Evolutionary conservation across 2,113 vertebrate species (phyloP).

Genomic region (Microcebus ravelobensis): DNA sequence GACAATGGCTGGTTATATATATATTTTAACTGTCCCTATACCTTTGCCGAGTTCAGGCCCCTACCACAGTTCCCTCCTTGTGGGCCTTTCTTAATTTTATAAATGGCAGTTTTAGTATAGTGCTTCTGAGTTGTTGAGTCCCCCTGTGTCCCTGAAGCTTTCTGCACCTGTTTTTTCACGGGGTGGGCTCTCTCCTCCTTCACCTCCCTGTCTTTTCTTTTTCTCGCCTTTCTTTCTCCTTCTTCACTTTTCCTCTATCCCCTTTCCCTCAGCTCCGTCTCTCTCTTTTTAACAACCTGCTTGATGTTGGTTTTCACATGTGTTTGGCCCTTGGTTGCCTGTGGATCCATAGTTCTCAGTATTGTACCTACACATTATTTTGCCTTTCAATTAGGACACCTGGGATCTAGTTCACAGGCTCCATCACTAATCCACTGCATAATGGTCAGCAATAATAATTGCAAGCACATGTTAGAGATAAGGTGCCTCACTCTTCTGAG

Average conservation of each 20-base stretch:
- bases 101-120: too few species aligned
- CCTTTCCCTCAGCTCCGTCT: not conserved
- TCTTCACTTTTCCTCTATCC: not conserved
- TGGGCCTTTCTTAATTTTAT: too few species aligned
- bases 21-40: too few species aligned
- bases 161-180: not conserved
- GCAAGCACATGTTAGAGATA: not conserved
- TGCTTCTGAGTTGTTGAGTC: not conserved
- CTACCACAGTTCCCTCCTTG: too few species aligned
- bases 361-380: not conserved
- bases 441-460: not conserved
- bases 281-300: not conserved
- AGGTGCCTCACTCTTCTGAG: not conserved
- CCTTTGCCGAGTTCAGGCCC: too few species aligned
- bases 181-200: not conserved
- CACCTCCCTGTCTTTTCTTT: not conserved
- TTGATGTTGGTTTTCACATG: not conserved
- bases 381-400: not conserved
- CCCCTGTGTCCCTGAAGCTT: not conserved
- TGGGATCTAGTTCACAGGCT: slow-evolving; percentile 1
- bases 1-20: too few species aligned
- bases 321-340: not conserved
- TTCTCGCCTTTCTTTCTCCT: not conserved
- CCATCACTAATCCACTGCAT: not conserved
- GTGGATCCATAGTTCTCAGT: not conserved